Base-by-base conservation (phyloP, 1,140 invertebrate genomes). In the Zaprionus inermis region DNA sequence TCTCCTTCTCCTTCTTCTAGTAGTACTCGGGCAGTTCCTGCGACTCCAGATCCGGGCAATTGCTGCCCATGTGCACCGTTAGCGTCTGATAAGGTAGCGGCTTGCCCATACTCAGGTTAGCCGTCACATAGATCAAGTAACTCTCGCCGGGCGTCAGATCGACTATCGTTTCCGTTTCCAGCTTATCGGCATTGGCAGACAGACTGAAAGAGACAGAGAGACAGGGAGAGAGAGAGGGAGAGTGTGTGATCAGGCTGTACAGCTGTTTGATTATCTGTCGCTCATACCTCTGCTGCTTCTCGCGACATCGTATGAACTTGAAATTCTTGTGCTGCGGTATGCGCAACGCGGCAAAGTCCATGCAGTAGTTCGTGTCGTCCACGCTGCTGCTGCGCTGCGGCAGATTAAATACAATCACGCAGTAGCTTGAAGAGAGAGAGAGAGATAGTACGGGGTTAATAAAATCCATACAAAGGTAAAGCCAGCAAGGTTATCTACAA, bases 321-420 rank as follows among this genome's bases (percentile, higher is more conserved):
- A 92, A 92, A 51, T 89, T 84, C 52, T 75, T 77, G 67, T 91
- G 85, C 20, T 86, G 72, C 56, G 56, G 76, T 44, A 92, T 70
- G n/a, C 79, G 66, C 56, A 79, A 64, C 12, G 80, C 84, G 32
- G 72, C 79, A 68, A 92, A 92, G 58, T 92, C 91, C 86, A 92
- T 85, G 64, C 91, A 92, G 54, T 92, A 92, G 51, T 92, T 91
- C 49, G 91, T 91, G 54, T 84, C 76, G 16, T 92, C 91, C 18
- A 85, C 79, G 16, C 78, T 77, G 54, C 78, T 77, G 54, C 91
- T 92, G 14, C 83, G 81, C 16, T 89, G 86, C 22, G 91, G 91
- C 65, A 92, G 70, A 66, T 81, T 91, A 51, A 92, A 90, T n/a
- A 92, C 91, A 46, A 92, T 91, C 12, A 92, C 89, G 73, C 91